Base-by-base conservation (phyloP, 2,888 invertebrate genomes). In the Stomorhina lunata region DNA sequence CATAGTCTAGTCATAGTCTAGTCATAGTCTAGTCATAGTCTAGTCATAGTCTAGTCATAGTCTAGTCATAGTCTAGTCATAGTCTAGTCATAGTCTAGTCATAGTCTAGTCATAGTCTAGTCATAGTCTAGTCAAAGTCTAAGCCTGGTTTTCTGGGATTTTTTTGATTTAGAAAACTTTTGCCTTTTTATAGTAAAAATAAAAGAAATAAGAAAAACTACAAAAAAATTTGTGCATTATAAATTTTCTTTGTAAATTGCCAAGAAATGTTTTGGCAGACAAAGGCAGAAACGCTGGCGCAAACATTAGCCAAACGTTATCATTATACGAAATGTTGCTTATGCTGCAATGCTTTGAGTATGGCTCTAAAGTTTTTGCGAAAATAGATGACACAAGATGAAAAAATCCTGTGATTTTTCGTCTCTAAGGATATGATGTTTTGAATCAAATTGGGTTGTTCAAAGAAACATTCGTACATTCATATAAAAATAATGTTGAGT, bases 221-320 rank as follows among this genome's bases (percentile, higher is more conserved):
- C 15, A 17, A 61, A 43, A 25, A 32, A 63, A 15, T 32, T n/a
- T n/a, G 12, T 48, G 1, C 37, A n/a, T n/a, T n/a, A n/a, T n/a
- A n/a, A n/a, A n/a, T n/a, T 50, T 34, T 50, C 50, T 37, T 77
- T 68, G 53, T 27, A 63, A 66, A 59, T 66, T 79, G 20, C 57
- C 72, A 57, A 34, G 25, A 66, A 73, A 73, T 34, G 12, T 50
- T 73, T 80, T 73, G 72, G 72, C 72, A 73, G 59, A 73, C 66
- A 43, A n/a, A 57, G 66, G 73, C 79, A 66, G 29, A 50, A 53
- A 69, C 29, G 43, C 43, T 69, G 61, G 40, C 34, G 50, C 43
- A 15, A 61, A 50, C 59, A 50, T 43, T 15, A 1, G 12, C n/a
- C 20, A 34, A 55, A 27, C 7, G 17, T 2, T 34, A 75, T 32